These are phyloP conservation scores for Galeopsomyia nigrocyanea DNA, from an alignment of 2,888 invertebrate species.

Conservation along the genomic window DNA sequence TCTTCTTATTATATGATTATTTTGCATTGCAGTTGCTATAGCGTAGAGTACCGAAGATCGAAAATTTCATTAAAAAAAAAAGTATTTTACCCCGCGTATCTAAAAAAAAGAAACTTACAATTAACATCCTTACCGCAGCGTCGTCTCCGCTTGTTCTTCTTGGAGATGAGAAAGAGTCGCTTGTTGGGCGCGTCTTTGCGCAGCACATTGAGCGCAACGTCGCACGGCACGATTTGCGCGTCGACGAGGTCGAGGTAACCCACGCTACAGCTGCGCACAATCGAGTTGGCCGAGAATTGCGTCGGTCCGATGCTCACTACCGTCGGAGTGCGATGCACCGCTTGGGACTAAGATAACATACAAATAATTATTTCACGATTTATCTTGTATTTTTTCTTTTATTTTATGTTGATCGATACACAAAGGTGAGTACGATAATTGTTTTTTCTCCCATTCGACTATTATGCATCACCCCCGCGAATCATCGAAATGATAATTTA, in stretches of 20 bases:
- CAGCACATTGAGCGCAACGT: conserved; percentile 79
- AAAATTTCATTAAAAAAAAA: too few species aligned
- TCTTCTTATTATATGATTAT: too few species aligned
- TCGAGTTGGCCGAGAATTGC: conserved; percentile 75
- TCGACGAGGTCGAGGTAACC: conserved; percentile 89
- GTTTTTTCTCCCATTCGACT: too few species aligned
- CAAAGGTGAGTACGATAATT: neutral
- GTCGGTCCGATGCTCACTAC: conserved; percentile 78
- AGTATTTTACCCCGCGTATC: too few species aligned
- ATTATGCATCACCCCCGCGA: too few species aligned
- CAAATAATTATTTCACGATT: too few species aligned
- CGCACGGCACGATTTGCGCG: conserved; percentile 80
- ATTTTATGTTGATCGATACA: neutral
- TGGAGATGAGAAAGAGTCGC: conserved; percentile 81
- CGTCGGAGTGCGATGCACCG: conserved; percentile 71
- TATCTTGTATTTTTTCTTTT: too few species aligned
- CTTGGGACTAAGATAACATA: conserved; percentile 45
- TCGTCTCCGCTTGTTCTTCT: conserved; percentile 72
- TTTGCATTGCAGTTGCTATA: too few species aligned
- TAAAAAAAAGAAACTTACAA: too few species aligned
- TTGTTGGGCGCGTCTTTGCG: conserved; percentile 82
- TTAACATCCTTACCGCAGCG: conserved; percentile 54
- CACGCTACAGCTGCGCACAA: conserved; percentile 89
- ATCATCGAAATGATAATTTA: too few species aligned
- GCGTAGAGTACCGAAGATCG: too few species aligned